Evolutionary conservation across 2,797 vertebrate species (phyloP).

Genomic region (Podarcis siculus): DNA sequence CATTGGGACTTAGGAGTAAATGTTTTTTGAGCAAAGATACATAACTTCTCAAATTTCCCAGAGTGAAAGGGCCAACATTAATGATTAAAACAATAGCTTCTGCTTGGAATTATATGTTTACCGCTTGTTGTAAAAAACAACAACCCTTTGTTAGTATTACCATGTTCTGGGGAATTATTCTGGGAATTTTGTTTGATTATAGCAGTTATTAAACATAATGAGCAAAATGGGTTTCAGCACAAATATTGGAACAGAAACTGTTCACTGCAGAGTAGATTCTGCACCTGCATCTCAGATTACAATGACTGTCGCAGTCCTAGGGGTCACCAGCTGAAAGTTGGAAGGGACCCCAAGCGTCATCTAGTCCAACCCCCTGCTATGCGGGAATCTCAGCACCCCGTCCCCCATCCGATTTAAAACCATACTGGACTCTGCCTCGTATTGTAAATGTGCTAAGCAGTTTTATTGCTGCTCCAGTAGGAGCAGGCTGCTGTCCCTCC

Average conservation of each 20-base stretch:
- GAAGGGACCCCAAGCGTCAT: no score
- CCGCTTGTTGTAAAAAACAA: background rate
- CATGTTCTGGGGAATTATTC: background rate
- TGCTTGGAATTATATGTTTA: background rate
- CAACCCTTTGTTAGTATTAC: no score
- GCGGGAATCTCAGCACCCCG: no score
- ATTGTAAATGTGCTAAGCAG: no score
- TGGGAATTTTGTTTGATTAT: background rate
- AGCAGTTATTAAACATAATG: background rate
- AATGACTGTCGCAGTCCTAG: background rate
- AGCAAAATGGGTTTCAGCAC: background rate
- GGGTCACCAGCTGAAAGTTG: no score
- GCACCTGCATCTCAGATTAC: background rate
- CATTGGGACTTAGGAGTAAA: background rate
- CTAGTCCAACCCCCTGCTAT: no score
- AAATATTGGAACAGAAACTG: background rate
- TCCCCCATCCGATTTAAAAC: no score
- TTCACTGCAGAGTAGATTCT: background rate
- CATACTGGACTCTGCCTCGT: no score
- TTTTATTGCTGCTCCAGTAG: no score
- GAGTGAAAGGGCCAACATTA: background rate
- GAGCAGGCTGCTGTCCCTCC: no score
- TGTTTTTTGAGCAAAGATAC: background rate
- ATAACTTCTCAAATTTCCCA: background rate
- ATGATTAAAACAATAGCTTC: background rate